Percentiles rank a stretch among this genome's conserved stretches.
These are phyloP conservation scores for Rhadina sibilatrix DNA, from an alignment of 2,113 vertebrate species.

Conservation along the genomic window DNA sequence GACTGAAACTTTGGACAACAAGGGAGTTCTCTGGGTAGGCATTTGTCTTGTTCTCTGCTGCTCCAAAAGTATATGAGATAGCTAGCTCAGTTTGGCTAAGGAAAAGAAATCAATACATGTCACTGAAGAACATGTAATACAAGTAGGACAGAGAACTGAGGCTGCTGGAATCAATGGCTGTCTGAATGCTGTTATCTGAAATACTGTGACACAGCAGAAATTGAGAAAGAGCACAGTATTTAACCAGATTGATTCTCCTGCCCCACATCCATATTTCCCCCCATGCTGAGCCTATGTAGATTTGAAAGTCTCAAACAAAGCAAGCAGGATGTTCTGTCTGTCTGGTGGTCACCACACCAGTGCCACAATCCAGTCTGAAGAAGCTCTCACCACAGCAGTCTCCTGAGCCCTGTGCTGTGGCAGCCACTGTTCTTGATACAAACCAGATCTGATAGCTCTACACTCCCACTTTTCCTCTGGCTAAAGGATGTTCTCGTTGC, in stretches of 20 bases:
- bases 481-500: neutral
- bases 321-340: neutral
- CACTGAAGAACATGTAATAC: neutral
- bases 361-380: neutral
- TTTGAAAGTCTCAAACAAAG: neutral
- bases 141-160: neutral
- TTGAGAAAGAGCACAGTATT: neutral
- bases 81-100: neutral
- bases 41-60: neutral
- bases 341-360: neutral
- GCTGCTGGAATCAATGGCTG: neutral
- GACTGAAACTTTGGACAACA: neutral
- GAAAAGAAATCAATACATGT: neutral
- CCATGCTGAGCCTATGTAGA: neutral
- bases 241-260: neutral
- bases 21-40: neutral
- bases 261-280: accelerated
- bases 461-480: neutral
- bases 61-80: neutral
- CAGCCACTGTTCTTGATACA: neutral
- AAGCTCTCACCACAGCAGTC: neutral
- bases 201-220: neutral
- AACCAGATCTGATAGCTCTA: neutral
- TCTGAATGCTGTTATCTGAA: neutral
- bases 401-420: neutral